phyloP scores from a whole-genome alignment of 2,888 invertebrate genomes.

The Polyploca ridens region DNA sequence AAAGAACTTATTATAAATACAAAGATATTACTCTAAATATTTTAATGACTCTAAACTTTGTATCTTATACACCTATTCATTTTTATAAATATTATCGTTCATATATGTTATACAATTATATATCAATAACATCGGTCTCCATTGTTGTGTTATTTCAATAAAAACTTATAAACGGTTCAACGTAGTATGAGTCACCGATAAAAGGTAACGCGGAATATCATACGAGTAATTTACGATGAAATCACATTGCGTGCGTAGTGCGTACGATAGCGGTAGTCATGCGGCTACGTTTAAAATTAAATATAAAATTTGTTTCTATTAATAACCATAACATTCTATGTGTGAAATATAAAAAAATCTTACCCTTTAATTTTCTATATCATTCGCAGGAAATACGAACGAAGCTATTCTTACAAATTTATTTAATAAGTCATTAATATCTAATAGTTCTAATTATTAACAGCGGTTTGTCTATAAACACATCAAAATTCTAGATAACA shows the following conservation, averaged over 20 bases:
- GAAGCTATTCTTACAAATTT: conserved; percentile 24
- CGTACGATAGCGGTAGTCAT: conserved; percentile 35
- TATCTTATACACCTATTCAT: too few relatives aligned
- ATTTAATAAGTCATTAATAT: conserved; percentile 37
- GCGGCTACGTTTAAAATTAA: conserved; percentile 35
- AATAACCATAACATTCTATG: not conserved
- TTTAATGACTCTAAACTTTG: too few relatives aligned
- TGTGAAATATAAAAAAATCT: conserved; percentile 14
- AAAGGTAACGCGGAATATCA: conserved; percentile 52
- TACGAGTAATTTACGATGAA: conserved; percentile 48
- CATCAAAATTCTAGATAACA: conserved; percentile 68
- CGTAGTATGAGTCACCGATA: conserved; percentile 52
- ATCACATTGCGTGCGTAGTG: conserved; percentile 59
- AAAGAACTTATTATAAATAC: too few relatives aligned
- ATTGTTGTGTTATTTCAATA: conserved; percentile 15
- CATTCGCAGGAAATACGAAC: not conserved
- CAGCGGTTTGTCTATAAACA: conserved; percentile 51
- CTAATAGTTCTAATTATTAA: conserved; percentile 35
- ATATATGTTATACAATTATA: too few relatives aligned
- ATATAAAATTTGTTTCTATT: conserved; percentile 27
- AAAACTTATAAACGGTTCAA: conserved; percentile 35
- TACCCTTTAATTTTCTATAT: not conserved
- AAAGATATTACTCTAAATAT: too few relatives aligned
- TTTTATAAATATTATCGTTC: too few relatives aligned
- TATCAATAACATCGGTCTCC: not conserved